Percentiles rank a stretch among this genome's conserved stretches.
phyloP scores from a whole-genome alignment of 2,888 invertebrate species.

The Pristionchus exspectatus region DNA sequence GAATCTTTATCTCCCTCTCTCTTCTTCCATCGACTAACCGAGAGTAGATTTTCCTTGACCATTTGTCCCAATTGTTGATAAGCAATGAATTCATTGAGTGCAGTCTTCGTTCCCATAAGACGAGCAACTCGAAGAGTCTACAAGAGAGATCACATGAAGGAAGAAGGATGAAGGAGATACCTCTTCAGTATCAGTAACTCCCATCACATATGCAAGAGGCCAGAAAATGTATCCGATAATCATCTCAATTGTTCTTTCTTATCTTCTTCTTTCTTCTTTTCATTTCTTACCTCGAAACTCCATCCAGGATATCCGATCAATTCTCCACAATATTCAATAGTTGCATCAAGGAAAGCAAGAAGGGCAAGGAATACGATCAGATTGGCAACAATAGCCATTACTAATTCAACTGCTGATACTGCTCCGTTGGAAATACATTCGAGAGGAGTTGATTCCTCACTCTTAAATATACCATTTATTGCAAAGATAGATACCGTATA shows the following conservation, averaged over 20 bases:
- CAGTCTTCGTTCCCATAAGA: constrained; percentile 78
- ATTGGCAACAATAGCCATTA: constrained; percentile 92
- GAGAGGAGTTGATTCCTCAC: constrained; percentile 87
- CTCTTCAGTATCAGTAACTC: constrained; percentile 79
- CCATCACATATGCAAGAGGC: constrained; percentile 93
- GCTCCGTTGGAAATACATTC: constrained; percentile 95
- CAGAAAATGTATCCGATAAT: constrained; percentile 92
- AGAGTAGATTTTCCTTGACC: constrained; percentile 15
- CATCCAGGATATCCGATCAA: constrained; percentile 85
- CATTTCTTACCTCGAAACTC: constrained; percentile 81
- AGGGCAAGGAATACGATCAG: constrained; percentile 93
- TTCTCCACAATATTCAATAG: constrained; percentile 88
- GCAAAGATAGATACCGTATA: no score
- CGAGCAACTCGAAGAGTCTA: constrained; percentile 64
- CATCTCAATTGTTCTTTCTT: constrained; percentile 81
- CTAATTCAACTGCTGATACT: constrained; percentile 87
- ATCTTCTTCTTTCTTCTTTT: not conserved
- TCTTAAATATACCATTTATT: constrained; percentile 36
- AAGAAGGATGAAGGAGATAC: constrained; percentile 14
- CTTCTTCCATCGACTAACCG: not conserved
- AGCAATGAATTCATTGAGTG: constrained; percentile 79
- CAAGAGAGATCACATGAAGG: not conserved
- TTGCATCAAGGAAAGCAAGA: constrained; percentile 89
- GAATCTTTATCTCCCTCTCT: not conserved
- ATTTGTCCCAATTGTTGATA: constrained; percentile 74